Evolutionary conservation across 1,140 invertebrate genomes (phyloP), one percentile per base, ranked within the genome.

Genomic region (Thaumatotibia leucotreta): DNA sequence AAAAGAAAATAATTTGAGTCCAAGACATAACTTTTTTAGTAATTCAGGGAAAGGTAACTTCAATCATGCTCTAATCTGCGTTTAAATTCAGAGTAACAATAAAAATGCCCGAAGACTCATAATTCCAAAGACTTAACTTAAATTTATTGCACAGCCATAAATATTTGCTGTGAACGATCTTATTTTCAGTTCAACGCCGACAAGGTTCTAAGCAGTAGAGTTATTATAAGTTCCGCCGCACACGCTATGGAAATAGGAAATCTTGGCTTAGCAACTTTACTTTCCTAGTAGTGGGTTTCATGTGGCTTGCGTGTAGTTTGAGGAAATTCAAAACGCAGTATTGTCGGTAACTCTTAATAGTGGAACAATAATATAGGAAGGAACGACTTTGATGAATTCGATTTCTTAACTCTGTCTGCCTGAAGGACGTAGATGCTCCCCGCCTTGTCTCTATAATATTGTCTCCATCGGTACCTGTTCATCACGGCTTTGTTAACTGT

Each of bases 141-240:
- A 70, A 70, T 68, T 68, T 70, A 68, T 70, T 64, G 69, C 64
- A 11, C 14, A 31, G 45, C 61, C 69, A 70, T 73, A 76, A 76
- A 75, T 75, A 76, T 66, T 71, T 39, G 58, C 49, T 39, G 72
- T 67, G 68, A 66, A 66, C 61, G 68, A 67, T 68, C 66, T 67
- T 74, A 79, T 79, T 73, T 74, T 70, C 72, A 74, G 69, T 67
- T 69, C 50, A 70, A 68, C 67, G 65, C 61, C 66, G 65, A 72
- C 76, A 72, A 69, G 65, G 72, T 71, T 75, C 69, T 74, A 75
- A 80, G 70, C 67, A 71, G 65, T 68, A 50, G 71, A 75, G 75
- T 78, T 75, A 79, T 75, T 73, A 72, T 76, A 64, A 58, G 52
- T 58, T 14, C 52, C 23, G 52, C 52, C 24, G 52, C 52, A 58